Evolutionary conservation across 1,140 invertebrate genomes (phyloP).

Genomic region (Anthonomus grandis): DNA sequence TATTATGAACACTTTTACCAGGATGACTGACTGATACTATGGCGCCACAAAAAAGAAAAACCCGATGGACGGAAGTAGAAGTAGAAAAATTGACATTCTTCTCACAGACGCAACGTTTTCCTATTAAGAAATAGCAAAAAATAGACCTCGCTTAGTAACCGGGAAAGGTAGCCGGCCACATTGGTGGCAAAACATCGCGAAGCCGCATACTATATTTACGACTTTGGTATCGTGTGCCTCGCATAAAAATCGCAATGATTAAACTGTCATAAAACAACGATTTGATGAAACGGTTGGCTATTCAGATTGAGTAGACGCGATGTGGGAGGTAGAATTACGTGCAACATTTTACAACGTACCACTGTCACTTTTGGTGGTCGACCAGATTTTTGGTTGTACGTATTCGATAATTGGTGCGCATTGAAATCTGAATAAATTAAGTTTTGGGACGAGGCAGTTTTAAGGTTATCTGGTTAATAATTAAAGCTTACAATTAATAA

Average conservation of each 20-base stretch:
- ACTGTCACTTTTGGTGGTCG: conserved; percentile 18
- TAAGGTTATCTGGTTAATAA: no score
- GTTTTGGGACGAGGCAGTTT: neutral
- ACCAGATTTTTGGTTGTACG: neutral
- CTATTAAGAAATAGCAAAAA: conserved; percentile 26
- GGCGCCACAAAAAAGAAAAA: conserved; percentile 29
- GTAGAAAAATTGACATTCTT: no score
- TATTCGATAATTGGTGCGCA: no score
- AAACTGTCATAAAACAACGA: conserved; percentile 22
- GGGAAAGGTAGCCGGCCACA: conserved; percentile 17
- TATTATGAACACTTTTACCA: no score
- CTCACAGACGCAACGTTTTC: conserved; percentile 18
- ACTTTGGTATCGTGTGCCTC: conserved; percentile 11
- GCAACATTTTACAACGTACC: conserved; percentile 22
- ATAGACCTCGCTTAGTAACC: conserved; percentile 26
- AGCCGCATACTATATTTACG: conserved; percentile 23
- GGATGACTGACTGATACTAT: neutral
- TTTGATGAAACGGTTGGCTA: conserved; percentile 24
- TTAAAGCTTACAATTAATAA: no score
- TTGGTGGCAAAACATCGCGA: conserved; percentile 24
- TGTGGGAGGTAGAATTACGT: conserved; percentile 23
- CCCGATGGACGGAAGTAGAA: conserved; percentile 36
- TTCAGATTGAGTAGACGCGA: conserved; percentile 16
- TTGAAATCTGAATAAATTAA: neutral
- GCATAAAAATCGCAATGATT: conserved; percentile 28